These are phyloP conservation scores for Drosophila mayaguana DNA, from an alignment of 2,888 invertebrate species.

Conservation along the genomic window DNA sequence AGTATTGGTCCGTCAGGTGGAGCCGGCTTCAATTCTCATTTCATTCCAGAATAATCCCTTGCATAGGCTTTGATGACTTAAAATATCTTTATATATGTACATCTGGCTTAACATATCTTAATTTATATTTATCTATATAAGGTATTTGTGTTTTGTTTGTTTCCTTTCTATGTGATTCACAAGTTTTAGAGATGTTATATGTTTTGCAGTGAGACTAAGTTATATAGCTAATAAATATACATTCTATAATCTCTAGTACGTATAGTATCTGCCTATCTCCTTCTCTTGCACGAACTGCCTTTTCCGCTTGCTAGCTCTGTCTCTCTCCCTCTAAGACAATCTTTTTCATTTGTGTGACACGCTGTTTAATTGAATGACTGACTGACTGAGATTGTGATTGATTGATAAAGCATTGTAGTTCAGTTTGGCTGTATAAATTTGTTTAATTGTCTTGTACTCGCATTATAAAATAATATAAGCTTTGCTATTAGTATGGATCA, in stretches of 20 bases:
- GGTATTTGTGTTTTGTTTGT: background rate
- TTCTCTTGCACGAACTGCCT: background rate
- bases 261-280: background rate
- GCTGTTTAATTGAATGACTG: background rate
- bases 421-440: background rate
- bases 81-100: background rate
- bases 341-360: too few relatives aligned
- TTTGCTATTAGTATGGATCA: constrained; percentile 16
- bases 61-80: background rate
- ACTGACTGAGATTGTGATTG: background rate
- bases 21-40: background rate
- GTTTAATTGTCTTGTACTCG: constrained; percentile 16
- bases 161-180: too few relatives aligned
- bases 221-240: background rate
- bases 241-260: background rate
- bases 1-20: background rate
- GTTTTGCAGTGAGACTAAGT: background rate
- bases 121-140: background rate
- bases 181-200: background rate
- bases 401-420: background rate
- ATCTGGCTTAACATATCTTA: background rate
- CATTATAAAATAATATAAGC: background rate
- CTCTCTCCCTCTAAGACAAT: too few relatives aligned
- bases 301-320: background rate
- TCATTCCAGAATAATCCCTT: background rate